Base-by-base conservation (phyloP, 2,113 vertebrate genomes). In the Corythaeola cristata region DNA sequence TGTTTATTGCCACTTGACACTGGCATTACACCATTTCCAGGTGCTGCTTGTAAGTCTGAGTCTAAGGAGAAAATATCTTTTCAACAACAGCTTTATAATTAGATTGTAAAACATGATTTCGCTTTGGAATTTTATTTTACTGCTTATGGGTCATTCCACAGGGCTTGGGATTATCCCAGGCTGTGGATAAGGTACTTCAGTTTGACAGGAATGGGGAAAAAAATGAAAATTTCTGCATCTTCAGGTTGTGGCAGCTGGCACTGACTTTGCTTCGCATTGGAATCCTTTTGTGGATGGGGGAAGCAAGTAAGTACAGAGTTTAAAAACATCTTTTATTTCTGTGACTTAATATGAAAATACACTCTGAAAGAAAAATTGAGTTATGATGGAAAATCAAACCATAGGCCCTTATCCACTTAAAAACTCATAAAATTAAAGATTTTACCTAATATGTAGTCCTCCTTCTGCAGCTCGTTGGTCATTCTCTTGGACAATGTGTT, bases 231-330 rank as follows among this genome's bases (percentile, higher is more conserved):
- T 96, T 97, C n/a, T 97, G 15, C 44, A 18, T 90, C 68, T 97
- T 96, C 93, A 99, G 99, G 99, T 99, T 68, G 97, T 99, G 60
- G 98, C 98, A 92, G 98, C 98, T 96, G 99, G 99, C 79, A 97
- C 97, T 63, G 98, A 99, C 94, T 99, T 99, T 91, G 95, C 98
- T 76, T 99, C 98, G 2, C 98, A 98, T 45, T 99, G 99, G 99
- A 99, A 98, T 96, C 98, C 99, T 78, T 99, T 99, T 95, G 96
- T 98, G 71, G 99, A 99, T 33, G 98, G 98, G 91, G 98, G 98
- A 97, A 98, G 98, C 98, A 99, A 98, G 99, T 99, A 97, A 98
- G 97, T 96, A 33, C 9, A 14, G 30, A 30, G 19, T 47, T 79
- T 7, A 30, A 82, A 86, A 69, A 5, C 30, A 18, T 20, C 44